Percentiles rank a stretch among this genome's conserved stretches.
These are phyloP conservation scores for Cyclura pinguis DNA, from an alignment of 2,797 vertebrate species.

Conservation along the genomic window DNA sequence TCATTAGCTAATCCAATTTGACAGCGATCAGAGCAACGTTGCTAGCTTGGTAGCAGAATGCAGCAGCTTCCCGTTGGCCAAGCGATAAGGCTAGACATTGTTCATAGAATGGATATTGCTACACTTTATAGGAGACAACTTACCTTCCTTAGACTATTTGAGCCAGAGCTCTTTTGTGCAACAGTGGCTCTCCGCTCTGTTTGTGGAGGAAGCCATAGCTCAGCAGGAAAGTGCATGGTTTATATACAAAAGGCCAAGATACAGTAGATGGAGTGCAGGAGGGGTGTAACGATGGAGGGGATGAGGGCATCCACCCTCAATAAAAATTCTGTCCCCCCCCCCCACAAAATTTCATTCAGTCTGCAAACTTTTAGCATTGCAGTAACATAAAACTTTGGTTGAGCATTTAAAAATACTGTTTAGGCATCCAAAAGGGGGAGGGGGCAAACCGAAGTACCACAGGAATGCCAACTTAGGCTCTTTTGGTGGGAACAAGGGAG, in stretches of 20 bases:
- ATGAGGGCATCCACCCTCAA: too few species aligned
- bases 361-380: too few species aligned
- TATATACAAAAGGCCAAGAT: not conserved
- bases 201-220: not conserved
- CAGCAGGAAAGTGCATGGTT: not conserved
- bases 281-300: too few species aligned
- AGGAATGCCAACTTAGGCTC: too few species aligned
- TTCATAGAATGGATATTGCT: not conserved
- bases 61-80: constrained; percentile 29
- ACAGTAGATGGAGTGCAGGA: too few species aligned
- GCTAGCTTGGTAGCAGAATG: constrained; percentile 38
- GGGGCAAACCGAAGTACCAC: too few species aligned
- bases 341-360: too few species aligned
- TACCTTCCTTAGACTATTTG: not conserved
- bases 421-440: too few species aligned
- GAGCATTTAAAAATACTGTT: too few species aligned
- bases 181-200: not conserved
- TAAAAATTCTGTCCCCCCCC: too few species aligned
- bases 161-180: not conserved
- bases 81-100: not conserved
- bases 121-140: not conserved
- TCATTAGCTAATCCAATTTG: constrained; percentile 53
- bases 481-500: too few species aligned
- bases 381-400: too few species aligned
- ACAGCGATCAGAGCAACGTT: constrained; percentile 19